Conservation (phyloP, 2,797 vertebrate species). For the Nyctalus aviator region DNA sequence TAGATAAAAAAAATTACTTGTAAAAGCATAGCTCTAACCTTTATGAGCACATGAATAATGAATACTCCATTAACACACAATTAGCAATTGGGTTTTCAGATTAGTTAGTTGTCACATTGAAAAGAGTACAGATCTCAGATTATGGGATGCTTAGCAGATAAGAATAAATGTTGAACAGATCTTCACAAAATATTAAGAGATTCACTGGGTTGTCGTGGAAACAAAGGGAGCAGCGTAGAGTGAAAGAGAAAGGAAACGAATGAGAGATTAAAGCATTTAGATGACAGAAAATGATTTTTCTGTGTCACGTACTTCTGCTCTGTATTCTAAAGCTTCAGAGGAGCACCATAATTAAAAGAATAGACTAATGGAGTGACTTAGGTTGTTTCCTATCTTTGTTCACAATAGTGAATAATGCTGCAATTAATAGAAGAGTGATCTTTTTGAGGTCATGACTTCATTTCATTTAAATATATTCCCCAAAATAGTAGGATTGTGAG, state of each 20-base stretch:
- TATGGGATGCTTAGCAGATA: neutral
- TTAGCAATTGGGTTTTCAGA: conserved; percentile 49
- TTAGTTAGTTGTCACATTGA: conserved; percentile 46
- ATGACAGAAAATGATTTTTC: neutral
- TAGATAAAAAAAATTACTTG: neutral
- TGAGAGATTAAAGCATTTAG: neutral
- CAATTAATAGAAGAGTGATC: neutral
- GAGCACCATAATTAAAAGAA: neutral
- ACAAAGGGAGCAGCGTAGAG: neutral
- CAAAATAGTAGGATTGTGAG: neutral
- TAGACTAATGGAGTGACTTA: neutral
- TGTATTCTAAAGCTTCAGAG: neutral
- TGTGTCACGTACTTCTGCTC: neutral
- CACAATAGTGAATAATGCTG: neutral
- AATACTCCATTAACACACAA: conserved; percentile 52
- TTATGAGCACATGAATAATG: conserved; percentile 51
- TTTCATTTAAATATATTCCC: neutral
- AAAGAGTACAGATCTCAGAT: conserved; percentile 59
- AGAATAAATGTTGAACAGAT: neutral
- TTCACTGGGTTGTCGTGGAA: neutral
- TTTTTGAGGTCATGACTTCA: neutral
- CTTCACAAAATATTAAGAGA: neutral
- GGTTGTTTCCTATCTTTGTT: neutral
- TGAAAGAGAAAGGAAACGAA: neutral
- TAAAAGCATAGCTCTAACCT: neutral